Conservation (phyloP, 2,888 invertebrate genomes). For the Microctonus brassicae region DNA sequence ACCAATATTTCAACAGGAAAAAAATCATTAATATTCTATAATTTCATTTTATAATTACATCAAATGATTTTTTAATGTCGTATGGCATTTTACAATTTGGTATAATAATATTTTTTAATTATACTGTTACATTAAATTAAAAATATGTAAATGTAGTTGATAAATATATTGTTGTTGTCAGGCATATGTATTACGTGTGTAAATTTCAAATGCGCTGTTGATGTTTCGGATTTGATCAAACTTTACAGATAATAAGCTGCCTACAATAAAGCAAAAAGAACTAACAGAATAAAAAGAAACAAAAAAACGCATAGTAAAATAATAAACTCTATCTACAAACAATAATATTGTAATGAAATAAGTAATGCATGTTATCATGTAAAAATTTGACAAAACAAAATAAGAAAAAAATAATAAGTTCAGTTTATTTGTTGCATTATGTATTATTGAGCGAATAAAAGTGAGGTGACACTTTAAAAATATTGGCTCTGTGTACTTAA, state of each 20-base stretch:
- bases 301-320: conserved; percentile 43
- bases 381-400: conserved; percentile 50
- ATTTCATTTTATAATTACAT: neutral
- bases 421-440: conserved; percentile 67
- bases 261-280: conserved; percentile 63
- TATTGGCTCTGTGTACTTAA: conserved; percentile 54
- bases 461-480: conserved; percentile 66
- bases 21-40: neutral
- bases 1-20: neutral
- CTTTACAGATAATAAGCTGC: conserved; percentile 66
- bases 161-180: conserved; percentile 38
- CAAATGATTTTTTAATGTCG: neutral
- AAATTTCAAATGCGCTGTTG: conserved; percentile 62
- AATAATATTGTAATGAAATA: conserved; percentile 66
- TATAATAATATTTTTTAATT: neutral
- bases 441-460: conserved; percentile 69
- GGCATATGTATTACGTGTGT: conserved; percentile 59
- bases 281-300: conserved; percentile 40
- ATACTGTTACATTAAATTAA: conserved; percentile 3
- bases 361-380: conserved; percentile 66
- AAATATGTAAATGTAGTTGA: conserved; percentile 29
- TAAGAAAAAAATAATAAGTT: conserved; percentile 49
- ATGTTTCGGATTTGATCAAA: conserved; percentile 67
- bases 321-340: conserved; percentile 60
- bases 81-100: too few relatives aligned